A percentile compares a stretch with the other conserved stretches of the same genome.
Evolutionary conservation across 2,797 vertebrate species (phyloP).

Genomic region (Pipistrellus kuhlii): DNA sequence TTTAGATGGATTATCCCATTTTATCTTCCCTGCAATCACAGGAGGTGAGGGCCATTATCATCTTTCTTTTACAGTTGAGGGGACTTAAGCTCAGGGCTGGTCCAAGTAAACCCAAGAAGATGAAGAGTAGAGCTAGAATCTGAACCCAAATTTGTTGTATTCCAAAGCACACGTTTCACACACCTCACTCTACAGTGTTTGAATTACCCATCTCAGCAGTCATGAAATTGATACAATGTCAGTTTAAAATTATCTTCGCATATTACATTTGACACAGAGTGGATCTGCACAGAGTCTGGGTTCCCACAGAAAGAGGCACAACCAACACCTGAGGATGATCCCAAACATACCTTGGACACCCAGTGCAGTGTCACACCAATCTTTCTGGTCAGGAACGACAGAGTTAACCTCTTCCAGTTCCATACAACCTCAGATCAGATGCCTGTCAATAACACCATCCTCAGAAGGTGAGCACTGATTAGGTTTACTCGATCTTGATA

Average conservation of each 20-base stretch:
- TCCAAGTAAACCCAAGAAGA: not conserved
- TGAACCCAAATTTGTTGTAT: not conserved
- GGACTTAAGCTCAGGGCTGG: not conserved
- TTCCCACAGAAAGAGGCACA: not conserved
- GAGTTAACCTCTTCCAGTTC: not conserved
- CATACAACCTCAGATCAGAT: not conserved
- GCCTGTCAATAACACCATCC: not conserved
- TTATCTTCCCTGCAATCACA: not conserved
- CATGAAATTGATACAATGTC: not conserved
- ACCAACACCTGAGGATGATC: not conserved
- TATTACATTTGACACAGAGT: not conserved
- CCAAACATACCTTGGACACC: not conserved
- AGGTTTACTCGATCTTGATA: not conserved
- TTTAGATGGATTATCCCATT: not conserved
- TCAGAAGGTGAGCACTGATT: not conserved
- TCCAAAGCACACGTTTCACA: not conserved
- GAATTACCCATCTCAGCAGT: not conserved
- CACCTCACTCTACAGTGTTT: not conserved
- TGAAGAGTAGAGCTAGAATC: not conserved
- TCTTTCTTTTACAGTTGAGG: not conserved
- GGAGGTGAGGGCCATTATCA: not conserved
- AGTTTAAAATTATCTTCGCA: not conserved
- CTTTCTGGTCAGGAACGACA: fast-evolving
- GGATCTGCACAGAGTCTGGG: not conserved
- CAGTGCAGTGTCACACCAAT: fast-evolving